Evolutionary conservation across 2,797 vertebrate species (phyloP).

Genomic region (Babyrousa celebensis): DNA sequence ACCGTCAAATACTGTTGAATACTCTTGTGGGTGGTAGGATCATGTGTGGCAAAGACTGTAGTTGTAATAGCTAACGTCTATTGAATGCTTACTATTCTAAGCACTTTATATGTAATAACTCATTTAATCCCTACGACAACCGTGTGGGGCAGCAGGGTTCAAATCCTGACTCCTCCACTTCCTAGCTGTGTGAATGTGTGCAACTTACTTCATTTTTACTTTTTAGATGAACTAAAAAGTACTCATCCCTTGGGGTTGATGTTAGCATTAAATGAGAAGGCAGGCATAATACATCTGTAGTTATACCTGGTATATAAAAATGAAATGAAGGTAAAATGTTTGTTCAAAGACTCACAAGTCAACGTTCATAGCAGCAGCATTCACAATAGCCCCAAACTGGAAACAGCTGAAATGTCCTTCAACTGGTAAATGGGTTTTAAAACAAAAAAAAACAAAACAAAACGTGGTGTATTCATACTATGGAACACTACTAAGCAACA

Average conservation of each 20-base stretch:
- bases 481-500: not conserved
- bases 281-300: conserved; percentile 5
- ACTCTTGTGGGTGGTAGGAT: conserved; percentile 51
- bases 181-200: conserved; percentile 27
- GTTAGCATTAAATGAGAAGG: conserved; percentile 4
- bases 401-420: not conserved
- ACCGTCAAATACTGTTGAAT: conserved; percentile 43
- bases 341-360: conserved; percentile 10
- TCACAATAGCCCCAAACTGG: not conserved
- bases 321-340: not conserved
- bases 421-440: not conserved
- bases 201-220: not conserved
- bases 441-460: not conserved
- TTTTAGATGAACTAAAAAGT: conserved; percentile 10
- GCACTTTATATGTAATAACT: conserved; percentile 70
- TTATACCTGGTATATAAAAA: not conserved
- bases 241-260: not conserved
- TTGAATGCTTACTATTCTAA: conserved; percentile 62
- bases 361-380: not conserved
- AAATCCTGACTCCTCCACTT: conserved; percentile 62
- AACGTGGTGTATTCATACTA: not conserved
- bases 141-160: conserved; percentile 56
- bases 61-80: conserved; percentile 75
- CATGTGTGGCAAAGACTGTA: conserved; percentile 48
- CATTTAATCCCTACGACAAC: conserved; percentile 69